phyloP scores from a whole-genome alignment of 2,888 invertebrate species.

The Eurois occulta region DNA sequence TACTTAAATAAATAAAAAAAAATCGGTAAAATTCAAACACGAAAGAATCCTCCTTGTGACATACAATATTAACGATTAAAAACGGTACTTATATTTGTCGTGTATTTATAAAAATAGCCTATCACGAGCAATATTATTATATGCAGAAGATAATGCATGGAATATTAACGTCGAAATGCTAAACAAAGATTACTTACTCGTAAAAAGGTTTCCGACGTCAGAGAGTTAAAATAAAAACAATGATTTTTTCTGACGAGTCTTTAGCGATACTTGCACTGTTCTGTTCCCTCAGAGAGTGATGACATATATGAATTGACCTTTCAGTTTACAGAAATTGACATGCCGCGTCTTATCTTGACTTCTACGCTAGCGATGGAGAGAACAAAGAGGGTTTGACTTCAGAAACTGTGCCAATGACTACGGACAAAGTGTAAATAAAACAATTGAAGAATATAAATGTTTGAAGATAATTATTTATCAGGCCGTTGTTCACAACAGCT shows the following conservation, averaged over 20 bases:
- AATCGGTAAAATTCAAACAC: background rate
- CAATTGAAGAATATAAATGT: conserved; percentile 49
- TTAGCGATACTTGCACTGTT: conserved; percentile 20
- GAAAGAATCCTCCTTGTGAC: background rate
- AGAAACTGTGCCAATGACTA: conserved; percentile 59
- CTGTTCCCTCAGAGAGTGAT: conserved; percentile 46
- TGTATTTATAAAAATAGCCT: conserved; percentile 1
- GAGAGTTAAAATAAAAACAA: conserved; percentile 41
- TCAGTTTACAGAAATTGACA: conserved; percentile 36
- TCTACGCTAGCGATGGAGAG: conserved; percentile 28
- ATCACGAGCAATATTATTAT: background rate
- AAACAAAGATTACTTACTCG: conserved; percentile 23
- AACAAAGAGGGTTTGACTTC: conserved; percentile 45
- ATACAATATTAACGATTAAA: background rate
- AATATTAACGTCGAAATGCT: conserved; percentile 18
- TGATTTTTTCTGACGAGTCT: conserved; percentile 33
- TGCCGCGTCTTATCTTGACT: conserved; percentile 40
- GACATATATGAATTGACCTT: conserved; percentile 46
- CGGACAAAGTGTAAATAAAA: conserved; percentile 50
- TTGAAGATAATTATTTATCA: conserved; percentile 61
- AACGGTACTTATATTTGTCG: background rate
- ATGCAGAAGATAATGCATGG: conserved; percentile 20
- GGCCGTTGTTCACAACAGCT: conserved; percentile 41
- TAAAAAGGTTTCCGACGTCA: conserved; percentile 8
- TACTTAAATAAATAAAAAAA: background rate